phyloP scores from a whole-genome alignment of 2,113 vertebrate species.

The Paramormyrops kingsleyae region DNA sequence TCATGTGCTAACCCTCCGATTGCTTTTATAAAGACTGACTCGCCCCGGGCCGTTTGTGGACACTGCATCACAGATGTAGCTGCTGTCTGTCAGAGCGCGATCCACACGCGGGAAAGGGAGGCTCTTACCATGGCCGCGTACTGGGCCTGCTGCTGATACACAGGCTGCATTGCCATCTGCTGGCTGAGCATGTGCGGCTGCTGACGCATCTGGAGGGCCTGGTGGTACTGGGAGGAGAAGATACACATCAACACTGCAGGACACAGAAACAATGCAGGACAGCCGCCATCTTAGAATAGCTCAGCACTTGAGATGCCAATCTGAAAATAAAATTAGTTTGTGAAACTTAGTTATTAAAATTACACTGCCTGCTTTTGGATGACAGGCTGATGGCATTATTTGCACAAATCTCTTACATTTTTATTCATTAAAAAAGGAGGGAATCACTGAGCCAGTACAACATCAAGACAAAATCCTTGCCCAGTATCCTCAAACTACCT shows the following conservation, averaged over 20 bases:
- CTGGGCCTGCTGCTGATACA: conserved; percentile 73
- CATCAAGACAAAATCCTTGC: neutral
- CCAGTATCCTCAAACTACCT: neutral
- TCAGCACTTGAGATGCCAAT: neutral
- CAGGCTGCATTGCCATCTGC: conserved; percentile 76
- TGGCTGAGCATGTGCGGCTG: conserved; percentile 75
- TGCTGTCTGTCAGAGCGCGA: neutral
- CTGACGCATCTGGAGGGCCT: conserved; percentile 64
- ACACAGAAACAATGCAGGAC: neutral
- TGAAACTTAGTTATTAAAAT: neutral
- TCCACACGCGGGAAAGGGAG: neutral
- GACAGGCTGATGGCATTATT: neutral
- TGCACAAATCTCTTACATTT: neutral
- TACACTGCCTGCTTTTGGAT: neutral
- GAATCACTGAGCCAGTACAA: neutral
- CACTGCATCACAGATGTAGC: neutral
- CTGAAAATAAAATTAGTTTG: no score
- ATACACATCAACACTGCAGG: neutral
- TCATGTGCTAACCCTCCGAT: neutral
- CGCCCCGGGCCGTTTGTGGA: neutral
- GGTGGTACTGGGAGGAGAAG: conserved; percentile 66
- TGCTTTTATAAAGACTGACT: neutral
- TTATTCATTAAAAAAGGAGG: neutral
- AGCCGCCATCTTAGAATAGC: neutral
- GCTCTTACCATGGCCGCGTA: conserved; percentile 76